Evolutionary conservation across 2,888 invertebrate species (phyloP).

Genomic region (Cremastinae sp.): DNA sequence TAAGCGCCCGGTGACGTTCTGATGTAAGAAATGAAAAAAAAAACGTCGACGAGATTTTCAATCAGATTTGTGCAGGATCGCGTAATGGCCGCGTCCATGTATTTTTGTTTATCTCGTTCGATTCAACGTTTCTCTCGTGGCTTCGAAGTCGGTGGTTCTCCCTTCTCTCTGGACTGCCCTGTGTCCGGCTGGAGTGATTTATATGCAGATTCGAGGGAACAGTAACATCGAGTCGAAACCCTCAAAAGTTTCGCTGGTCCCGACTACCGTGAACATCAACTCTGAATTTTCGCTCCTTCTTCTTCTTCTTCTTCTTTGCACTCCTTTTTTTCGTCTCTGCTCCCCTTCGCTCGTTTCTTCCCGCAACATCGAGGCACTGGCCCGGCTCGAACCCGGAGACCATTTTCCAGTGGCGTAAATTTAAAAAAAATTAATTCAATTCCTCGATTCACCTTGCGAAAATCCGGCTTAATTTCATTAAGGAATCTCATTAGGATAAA

Average conservation of each 20-base stretch:
- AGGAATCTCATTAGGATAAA: not conserved
- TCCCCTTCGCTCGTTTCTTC: slow-evolving; percentile 71
- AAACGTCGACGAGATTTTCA: slow-evolving; percentile 14
- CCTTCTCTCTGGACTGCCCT: slow-evolving; percentile 47
- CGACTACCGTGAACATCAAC: slow-evolving; percentile 15
- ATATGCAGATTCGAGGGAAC: slow-evolving; percentile 76
- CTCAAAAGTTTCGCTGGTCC: slow-evolving; percentile 43
- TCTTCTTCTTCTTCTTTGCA: slow-evolving; percentile 56
- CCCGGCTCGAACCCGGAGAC: slow-evolving; percentile 35
- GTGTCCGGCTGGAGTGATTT: slow-evolving; percentile 74
- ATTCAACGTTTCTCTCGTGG: slow-evolving; percentile 13
- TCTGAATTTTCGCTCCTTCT: slow-evolving; percentile 45
- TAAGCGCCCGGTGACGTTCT: not conserved
- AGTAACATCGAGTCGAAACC: slow-evolving; percentile 50
- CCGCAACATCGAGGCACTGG: slow-evolving; percentile 53
- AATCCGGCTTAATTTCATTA: not conserved
- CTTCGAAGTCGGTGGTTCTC: slow-evolving; percentile 12
- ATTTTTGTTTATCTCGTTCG: slow-evolving; percentile 3
- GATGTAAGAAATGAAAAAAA: not conserved
- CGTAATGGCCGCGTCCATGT: slow-evolving; percentile 23
- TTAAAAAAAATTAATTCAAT: slow-evolving; percentile 33
- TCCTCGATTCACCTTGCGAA: slow-evolving; percentile 1
- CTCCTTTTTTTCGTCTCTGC: slow-evolving; percentile 58
- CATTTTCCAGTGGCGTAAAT: slow-evolving; percentile 66
- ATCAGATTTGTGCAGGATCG: not conserved